Evolutionary conservation across 2,797 vertebrate species (phyloP).

Genomic region (Pterois miles): DNA sequence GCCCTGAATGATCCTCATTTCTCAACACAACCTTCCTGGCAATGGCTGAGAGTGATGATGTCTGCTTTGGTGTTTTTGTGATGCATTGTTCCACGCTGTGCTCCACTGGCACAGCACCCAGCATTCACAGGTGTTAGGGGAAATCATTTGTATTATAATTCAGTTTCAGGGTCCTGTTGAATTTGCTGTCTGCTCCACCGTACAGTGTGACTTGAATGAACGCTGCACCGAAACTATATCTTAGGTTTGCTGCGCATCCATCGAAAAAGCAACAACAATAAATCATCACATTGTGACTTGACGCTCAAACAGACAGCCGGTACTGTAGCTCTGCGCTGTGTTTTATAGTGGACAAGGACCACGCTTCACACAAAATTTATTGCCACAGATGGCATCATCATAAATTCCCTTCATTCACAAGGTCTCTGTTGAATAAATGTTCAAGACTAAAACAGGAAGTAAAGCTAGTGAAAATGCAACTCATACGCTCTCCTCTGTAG

Average conservation of each 20-base stretch:
- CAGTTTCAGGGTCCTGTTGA: constrained; percentile 36
- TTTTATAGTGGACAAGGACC: constrained; percentile 6
- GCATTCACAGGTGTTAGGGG: constrained; percentile 63
- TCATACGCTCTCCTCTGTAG: background rate
- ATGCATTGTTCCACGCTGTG: constrained; percentile 51
- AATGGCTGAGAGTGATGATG: constrained; percentile 48
- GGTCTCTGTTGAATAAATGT: background rate
- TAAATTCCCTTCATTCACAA: constrained; percentile 5
- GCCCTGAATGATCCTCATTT: constrained; percentile 66
- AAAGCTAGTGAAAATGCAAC: background rate
- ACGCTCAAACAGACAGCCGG: constrained; percentile 12
- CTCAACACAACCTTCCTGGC: constrained; percentile 65
- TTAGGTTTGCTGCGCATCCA: constrained; percentile 7
- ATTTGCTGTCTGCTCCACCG: constrained; percentile 23
- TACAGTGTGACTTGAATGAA: constrained; percentile 27
- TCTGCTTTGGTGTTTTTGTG: constrained; percentile 56
- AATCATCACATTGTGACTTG: constrained; percentile 17
- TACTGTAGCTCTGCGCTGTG: background rate
- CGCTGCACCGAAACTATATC: constrained; percentile 11
- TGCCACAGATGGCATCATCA: constrained; percentile 6
- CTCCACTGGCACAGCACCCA: constrained; percentile 38
- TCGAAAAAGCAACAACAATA: background rate
- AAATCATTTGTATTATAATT: constrained; percentile 61
- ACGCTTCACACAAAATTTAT: constrained; percentile 5
- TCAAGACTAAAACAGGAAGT: background rate